Percentiles rank a stretch among this genome's conserved stretches.
Evolutionary conservation across 2,113 vertebrate species (phyloP).

Genomic region (Egretta garzetta): DNA sequence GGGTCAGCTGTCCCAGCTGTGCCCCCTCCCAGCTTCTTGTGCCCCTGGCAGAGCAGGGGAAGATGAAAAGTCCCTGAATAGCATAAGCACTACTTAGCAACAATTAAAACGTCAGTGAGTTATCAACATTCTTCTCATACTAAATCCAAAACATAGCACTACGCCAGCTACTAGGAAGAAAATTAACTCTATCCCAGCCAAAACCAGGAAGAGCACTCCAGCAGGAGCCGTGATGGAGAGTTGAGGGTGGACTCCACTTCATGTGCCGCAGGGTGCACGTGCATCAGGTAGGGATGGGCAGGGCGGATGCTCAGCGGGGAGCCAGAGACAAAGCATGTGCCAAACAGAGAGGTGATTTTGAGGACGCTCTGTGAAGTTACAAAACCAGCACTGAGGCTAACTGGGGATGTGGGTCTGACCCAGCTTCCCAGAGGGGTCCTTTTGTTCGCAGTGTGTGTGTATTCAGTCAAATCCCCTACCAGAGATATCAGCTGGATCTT

Average conservation of each 20-base stretch:
- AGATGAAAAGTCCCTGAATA: no score
- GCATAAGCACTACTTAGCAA: no score
- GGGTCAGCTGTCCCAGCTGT: no score
- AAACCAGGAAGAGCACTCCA: background rate
- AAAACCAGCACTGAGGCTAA: no score
- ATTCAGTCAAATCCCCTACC: background rate
- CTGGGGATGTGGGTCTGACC: background rate
- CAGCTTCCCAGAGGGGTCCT: background rate
- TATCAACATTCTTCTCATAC: no score
- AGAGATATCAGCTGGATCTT: background rate
- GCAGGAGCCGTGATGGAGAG: background rate
- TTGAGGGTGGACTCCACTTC: background rate
- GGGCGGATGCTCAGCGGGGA: background rate
- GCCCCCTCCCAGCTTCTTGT: no score
- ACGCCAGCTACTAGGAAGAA: no score
- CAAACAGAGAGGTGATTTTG: background rate
- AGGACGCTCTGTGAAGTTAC: background rate
- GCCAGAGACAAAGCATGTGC: no score
- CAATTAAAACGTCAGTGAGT: no score
- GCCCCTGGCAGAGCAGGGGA: no score
- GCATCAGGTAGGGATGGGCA: background rate
- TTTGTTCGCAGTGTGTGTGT: rapidly evolving
- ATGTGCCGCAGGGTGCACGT: rapidly evolving
- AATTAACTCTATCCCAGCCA: no score
- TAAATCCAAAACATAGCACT: no score